Percentiles rank a stretch among this genome's conserved stretches.
Evolutionary conservation across 2,113 vertebrate species (phyloP).

Genomic region (Austrofundulus limnaeus): DNA sequence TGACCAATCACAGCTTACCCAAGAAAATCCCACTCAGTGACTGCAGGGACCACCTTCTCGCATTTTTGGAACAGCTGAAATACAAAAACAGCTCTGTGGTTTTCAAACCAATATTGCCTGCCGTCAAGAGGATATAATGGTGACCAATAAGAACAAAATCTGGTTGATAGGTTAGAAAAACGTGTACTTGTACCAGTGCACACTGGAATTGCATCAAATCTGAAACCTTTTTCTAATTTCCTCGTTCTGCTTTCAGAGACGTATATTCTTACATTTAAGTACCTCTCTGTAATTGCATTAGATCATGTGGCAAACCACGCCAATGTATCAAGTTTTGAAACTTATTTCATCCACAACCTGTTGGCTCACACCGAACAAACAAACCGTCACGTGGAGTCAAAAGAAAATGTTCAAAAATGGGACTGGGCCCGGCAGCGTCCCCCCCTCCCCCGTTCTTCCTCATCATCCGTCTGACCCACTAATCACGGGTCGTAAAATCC

Average conservation of each 20-base stretch:
- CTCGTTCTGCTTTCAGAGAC: neutral
- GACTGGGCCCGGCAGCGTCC: constrained; percentile 24
- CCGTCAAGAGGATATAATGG: too few species aligned
- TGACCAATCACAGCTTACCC: too few species aligned
- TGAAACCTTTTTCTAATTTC: neutral
- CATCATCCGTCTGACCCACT: constrained; percentile 64
- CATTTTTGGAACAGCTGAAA: neutral
- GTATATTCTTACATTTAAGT: constrained; percentile 25
- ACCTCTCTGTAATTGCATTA: constrained; percentile 31
- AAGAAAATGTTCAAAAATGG: constrained; percentile 32
- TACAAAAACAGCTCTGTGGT: neutral
- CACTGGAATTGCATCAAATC: neutral
- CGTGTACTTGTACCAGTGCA: too few species aligned
- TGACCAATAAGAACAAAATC: neutral
- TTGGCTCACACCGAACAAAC: constrained; percentile 53
- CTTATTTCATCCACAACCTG: constrained; percentile 9
- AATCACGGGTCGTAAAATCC: constrained; percentile 62
- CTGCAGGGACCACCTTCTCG: too few species aligned
- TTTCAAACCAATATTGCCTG: neutral
- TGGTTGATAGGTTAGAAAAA: too few species aligned
- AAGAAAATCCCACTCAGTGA: too few species aligned
- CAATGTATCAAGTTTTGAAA: constrained; percentile 33
- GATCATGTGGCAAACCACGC: constrained; percentile 46
- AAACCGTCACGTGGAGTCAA: constrained; percentile 13
- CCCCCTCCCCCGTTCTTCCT: constrained; percentile 40